Evolutionary conservation across 2,888 invertebrate species (phyloP).

Genomic region (Carcina quercana): DNA sequence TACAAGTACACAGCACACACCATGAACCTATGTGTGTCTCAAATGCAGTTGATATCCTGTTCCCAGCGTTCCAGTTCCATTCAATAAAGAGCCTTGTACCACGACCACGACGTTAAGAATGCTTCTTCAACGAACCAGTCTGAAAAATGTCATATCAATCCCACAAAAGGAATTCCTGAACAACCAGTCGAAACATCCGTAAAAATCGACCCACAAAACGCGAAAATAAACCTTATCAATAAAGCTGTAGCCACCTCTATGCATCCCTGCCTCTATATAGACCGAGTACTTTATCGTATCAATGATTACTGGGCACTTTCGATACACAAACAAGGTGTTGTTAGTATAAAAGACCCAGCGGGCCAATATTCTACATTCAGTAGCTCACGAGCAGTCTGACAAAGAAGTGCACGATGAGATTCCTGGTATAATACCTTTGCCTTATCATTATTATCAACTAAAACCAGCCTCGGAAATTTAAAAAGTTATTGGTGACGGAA

Average conservation of each 20-base stretch:
- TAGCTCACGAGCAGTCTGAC: conserved; percentile 68
- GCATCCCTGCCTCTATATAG: conserved; percentile 9
- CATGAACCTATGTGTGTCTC: background rate
- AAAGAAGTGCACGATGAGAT: conserved; percentile 72
- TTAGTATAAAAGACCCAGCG: conserved; percentile 54
- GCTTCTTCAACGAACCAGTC: no score
- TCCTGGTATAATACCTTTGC: conserved; percentile 52
- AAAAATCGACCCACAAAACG: no score
- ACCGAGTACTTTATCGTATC: conserved; percentile 11
- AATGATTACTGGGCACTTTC: conserved; percentile 45
- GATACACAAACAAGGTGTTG: conserved; percentile 25
- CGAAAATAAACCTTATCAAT: conserved; percentile 6
- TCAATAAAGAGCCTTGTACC: no score
- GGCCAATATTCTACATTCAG: conserved; percentile 49
- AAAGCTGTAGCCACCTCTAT: conserved; percentile 16
- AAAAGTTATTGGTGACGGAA: conserved; percentile 8
- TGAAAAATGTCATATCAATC: no score
- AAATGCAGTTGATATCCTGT: no score
- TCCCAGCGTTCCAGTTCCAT: no score
- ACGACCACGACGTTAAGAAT: no score
- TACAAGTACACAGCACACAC: background rate
- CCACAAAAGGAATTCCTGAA: no score
- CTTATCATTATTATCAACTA: conserved; percentile 14
- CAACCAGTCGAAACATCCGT: no score
- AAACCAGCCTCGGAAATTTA: conserved; percentile 1